Percentiles rank a stretch among this genome's conserved stretches.
Evolutionary conservation across 2,113 vertebrate species (phyloP).

Genomic region (Neogale vison): DNA sequence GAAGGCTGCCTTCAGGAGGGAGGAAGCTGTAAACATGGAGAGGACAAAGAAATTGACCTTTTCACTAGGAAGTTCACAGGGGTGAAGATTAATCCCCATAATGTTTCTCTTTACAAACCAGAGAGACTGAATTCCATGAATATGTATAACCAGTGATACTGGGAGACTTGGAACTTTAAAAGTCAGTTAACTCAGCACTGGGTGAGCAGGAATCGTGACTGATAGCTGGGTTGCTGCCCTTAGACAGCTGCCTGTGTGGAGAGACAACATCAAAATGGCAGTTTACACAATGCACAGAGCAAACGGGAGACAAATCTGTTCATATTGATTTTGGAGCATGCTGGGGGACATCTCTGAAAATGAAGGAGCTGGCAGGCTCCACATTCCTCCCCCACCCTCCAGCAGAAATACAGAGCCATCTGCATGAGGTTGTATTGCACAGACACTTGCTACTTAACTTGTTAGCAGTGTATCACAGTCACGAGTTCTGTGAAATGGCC

Average conservation of each 20-base stretch:
- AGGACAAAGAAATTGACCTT: neutral
- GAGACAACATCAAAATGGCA: neutral
- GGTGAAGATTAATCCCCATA: neutral
- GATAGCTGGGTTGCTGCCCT: neutral
- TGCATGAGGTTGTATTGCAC: neutral
- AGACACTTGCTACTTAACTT: neutral
- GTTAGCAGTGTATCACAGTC: neutral
- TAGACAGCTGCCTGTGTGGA: neutral
- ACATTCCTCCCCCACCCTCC: neutral
- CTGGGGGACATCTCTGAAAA: neutral
- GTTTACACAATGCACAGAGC: neutral
- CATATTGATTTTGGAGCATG: neutral
- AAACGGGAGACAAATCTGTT: neutral
- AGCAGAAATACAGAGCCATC: neutral
- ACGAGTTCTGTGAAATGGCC: neutral
- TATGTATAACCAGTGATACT: neutral
- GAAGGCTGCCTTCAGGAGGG: neutral
- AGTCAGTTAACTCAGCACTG: neutral
- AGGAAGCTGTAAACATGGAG: neutral
- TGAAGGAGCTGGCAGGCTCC: neutral
- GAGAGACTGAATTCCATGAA: neutral
- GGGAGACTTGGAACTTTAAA: neutral
- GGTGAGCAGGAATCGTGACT: neutral
- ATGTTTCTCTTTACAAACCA: neutral
- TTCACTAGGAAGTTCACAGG: neutral